Percentiles rank a stretch among this genome's conserved stretches.
Evolutionary conservation across 2,113 vertebrate species (phyloP).

Genomic region (Sarotherodon lohbergeri): DNA sequence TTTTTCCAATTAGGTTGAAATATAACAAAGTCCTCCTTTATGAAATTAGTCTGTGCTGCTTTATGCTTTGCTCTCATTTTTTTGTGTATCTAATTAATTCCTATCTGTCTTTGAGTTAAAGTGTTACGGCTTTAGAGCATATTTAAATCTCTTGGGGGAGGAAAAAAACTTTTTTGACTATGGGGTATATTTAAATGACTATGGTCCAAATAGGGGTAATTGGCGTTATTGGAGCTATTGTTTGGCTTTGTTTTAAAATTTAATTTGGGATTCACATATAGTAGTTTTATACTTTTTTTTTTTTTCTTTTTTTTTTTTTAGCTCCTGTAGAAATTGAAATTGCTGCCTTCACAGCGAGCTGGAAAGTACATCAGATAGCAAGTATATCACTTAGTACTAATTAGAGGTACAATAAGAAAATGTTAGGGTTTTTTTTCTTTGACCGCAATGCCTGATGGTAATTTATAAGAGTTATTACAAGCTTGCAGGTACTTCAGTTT

Average conservation of each 20-base stretch:
- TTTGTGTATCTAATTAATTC: slow-evolving; percentile 61
- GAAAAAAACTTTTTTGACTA: slow-evolving; percentile 37
- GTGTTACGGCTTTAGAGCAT: slow-evolving; percentile 48
- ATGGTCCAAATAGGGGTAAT: slow-evolving; percentile 51
- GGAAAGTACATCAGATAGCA: background rate
- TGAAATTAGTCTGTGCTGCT: slow-evolving; percentile 62
- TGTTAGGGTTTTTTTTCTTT: fast-evolving
- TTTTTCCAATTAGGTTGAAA: slow-evolving; percentile 56
- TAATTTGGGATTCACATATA: slow-evolving; percentile 13
- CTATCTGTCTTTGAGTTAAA: slow-evolving; percentile 48
- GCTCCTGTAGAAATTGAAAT: slow-evolving; percentile 32
- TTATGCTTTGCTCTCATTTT: slow-evolving; percentile 52
- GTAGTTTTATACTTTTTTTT: background rate
- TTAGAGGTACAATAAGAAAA: background rate
- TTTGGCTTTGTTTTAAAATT: slow-evolving; percentile 41
- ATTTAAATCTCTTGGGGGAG: slow-evolving; percentile 44
- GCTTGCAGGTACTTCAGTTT: background rate
- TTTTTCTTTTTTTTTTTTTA: background rate
- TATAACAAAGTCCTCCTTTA: slow-evolving; percentile 55
- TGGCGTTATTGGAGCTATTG: slow-evolving; percentile 32
- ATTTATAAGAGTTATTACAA: background rate
- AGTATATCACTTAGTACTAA: background rate
- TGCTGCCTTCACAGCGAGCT: slow-evolving; percentile 13
- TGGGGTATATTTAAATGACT: slow-evolving; percentile 53
- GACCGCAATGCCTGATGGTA: background rate